A percentile compares a stretch with the other conserved stretches of the same genome.
Conservation (phyloP, 2,888 invertebrate genomes). For the Cecidostiba fungosa region DNA sequence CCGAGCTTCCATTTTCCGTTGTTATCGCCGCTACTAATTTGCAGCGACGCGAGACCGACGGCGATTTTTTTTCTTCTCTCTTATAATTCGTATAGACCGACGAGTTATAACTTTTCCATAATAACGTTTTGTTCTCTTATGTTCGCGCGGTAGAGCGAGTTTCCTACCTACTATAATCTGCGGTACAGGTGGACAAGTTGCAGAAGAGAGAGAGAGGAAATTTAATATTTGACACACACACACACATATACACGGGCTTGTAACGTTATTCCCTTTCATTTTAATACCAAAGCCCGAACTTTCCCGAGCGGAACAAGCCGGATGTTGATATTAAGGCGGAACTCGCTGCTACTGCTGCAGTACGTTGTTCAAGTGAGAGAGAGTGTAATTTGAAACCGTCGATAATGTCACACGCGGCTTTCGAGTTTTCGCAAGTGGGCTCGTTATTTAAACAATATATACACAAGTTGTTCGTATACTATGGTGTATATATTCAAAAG, state of each 20-base stretch:
- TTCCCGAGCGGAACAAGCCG: constrained; percentile 16
- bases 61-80: neutral
- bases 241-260: neutral
- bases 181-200: neutral
- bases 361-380: no score
- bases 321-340: constrained; percentile 26
- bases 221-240: constrained; percentile 36
- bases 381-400: neutral
- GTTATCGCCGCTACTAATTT: constrained; percentile 40
- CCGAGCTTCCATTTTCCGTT: constrained; percentile 10
- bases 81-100: neutral
- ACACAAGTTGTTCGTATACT: no score
- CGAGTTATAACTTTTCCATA: neutral
- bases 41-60: neutral
- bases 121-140: no score
- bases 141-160: neutral
- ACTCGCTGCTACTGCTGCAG: neutral
- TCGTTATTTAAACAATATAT: neutral
- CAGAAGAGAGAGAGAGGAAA: constrained; percentile 6
- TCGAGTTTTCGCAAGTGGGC: neutral
- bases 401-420: neutral
- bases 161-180: neutral
- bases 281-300: neutral
- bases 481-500: neutral
- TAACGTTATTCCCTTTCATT: constrained; percentile 35